Evolutionary conservation across 2,797 vertebrate genomes (phyloP).

Genomic region (Sebastes matsubarae): DNA sequence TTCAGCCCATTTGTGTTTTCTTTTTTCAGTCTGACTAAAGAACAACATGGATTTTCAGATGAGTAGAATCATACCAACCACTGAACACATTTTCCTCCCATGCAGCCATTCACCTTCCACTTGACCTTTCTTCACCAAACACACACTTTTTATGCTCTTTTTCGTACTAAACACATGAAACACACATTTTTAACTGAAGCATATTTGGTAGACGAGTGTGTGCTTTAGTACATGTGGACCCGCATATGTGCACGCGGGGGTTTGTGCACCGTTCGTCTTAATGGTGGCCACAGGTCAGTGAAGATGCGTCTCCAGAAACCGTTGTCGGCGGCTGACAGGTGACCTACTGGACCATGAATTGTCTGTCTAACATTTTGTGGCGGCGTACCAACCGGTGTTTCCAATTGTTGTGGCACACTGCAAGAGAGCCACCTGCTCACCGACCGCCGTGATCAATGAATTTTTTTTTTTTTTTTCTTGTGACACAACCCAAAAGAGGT

Average conservation of each 20-base stretch:
- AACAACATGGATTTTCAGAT: constrained; percentile 5
- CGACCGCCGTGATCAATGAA: constrained; percentile 91
- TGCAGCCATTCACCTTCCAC: constrained; percentile 38
- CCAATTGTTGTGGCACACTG: constrained; percentile 82
- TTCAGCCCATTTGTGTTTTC: constrained; percentile 24
- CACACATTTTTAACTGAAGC: constrained; percentile 71
- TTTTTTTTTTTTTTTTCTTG: constrained; percentile 80
- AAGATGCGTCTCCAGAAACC: constrained; percentile 73
- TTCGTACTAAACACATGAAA: constrained; percentile 41
- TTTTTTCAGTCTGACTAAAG: neutral
- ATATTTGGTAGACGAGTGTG: constrained; percentile 7
- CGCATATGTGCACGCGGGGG: neutral
- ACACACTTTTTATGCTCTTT: constrained; percentile 45
- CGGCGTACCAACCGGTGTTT: constrained; percentile 76
- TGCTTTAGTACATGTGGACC: constrained; percentile 4
- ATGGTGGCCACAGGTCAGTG: constrained; percentile 76
- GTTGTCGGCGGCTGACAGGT: constrained; percentile 78
- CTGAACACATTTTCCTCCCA: constrained; percentile 18
- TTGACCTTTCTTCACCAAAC: constrained; percentile 51
- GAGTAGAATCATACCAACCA: neutral
- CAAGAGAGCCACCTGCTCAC: constrained; percentile 86
- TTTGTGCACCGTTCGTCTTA: constrained; percentile 41
- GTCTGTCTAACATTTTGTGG: constrained; percentile 75
- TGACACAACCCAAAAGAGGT: constrained; percentile 87
- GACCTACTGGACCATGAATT: constrained; percentile 74